Evolutionary conservation across 1,140 invertebrate genomes (phyloP).

Genomic region (Oryzaephilus surinamensis): DNA sequence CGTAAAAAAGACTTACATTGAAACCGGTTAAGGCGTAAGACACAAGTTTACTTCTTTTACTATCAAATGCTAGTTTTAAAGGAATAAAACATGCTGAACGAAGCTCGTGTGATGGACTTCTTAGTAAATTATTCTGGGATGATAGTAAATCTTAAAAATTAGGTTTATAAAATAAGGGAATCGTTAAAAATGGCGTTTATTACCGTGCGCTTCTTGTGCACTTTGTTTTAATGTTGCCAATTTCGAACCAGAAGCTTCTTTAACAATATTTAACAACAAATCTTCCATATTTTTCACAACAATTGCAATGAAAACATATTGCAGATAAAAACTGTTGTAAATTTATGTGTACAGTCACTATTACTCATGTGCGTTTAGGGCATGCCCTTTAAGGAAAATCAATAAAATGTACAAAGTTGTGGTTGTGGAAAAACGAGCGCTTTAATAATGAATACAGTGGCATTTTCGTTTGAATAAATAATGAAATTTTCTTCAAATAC

Average conservation of each 20-base stretch:
- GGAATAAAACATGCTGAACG: slow-evolving; percentile 71
- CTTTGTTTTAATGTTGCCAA: slow-evolving; percentile 58
- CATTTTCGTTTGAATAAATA: too few relatives aligned
- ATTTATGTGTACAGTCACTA: slow-evolving; percentile 2
- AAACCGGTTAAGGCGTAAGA: slow-evolving; percentile 71
- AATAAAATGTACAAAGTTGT: too few relatives aligned
- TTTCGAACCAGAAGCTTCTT: slow-evolving; percentile 64
- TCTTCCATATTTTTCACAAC: slow-evolving; percentile 57
- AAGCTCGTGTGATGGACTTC: slow-evolving; percentile 73
- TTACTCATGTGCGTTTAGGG: slow-evolving; percentile 8
- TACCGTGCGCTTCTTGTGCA: slow-evolving; percentile 71
- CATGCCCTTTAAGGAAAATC: slow-evolving; percentile 13
- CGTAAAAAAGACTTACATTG: slow-evolving; percentile 50
- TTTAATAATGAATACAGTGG: too few relatives aligned
- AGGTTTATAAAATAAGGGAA: neutral
- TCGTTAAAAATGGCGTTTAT: slow-evolving; percentile 18
- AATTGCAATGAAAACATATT: slow-evolving; percentile 15
- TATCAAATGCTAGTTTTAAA: slow-evolving; percentile 77
- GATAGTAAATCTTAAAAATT: slow-evolving; percentile 66
- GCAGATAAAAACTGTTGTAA: slow-evolving; percentile 12
- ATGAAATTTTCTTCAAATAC: too few relatives aligned
- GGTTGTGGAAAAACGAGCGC: too few relatives aligned
- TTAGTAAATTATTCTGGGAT: slow-evolving; percentile 59
- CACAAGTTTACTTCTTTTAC: slow-evolving; percentile 72
- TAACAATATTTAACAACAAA: slow-evolving; percentile 65